phyloP scores from a whole-genome alignment of 1,140 invertebrate genomes.

The Phocides pigmalion region DNA sequence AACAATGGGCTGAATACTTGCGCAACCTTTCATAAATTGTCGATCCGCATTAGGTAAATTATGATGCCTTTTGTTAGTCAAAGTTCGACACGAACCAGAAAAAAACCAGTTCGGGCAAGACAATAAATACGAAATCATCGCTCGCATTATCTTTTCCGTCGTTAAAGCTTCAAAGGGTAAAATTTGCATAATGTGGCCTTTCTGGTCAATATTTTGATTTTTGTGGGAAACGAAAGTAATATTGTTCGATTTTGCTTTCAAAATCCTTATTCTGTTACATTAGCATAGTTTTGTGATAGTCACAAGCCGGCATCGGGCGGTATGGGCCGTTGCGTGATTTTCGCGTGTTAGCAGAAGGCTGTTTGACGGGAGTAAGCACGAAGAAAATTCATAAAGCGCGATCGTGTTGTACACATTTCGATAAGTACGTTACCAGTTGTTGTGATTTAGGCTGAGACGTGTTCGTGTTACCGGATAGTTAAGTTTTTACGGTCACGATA shows the following conservation, averaged over 20 bases:
- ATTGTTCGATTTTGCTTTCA: slow-evolving; percentile 47
- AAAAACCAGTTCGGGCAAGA: slow-evolving; percentile 54
- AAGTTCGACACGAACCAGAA: slow-evolving; percentile 47
- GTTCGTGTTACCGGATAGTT: slow-evolving; percentile 77
- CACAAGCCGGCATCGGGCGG: slow-evolving; percentile 34
- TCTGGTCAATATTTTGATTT: slow-evolving; percentile 71
- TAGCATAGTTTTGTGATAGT: slow-evolving; percentile 48
- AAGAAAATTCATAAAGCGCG: slow-evolving; percentile 62
- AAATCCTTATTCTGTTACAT: slow-evolving; percentile 32
- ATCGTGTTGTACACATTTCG: slow-evolving; percentile 75
- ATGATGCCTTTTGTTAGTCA: slow-evolving; percentile 55
- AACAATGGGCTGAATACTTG: slow-evolving; percentile 59
- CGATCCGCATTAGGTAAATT: slow-evolving; percentile 78
- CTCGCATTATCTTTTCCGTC: slow-evolving; percentile 50
- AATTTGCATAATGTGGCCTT: slow-evolving; percentile 71
- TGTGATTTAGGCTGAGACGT: slow-evolving; percentile 76
- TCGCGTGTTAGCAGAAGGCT: slow-evolving; percentile 28
- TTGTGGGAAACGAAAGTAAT: slow-evolving; percentile 74
- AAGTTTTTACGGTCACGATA: slow-evolving; percentile 78
- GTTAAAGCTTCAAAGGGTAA: slow-evolving; percentile 48
- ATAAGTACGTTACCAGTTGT: slow-evolving; percentile 70
- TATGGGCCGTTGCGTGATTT: slow-evolving; percentile 51
- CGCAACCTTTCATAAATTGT: slow-evolving; percentile 79
- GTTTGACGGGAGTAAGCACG: slow-evolving; percentile 51
- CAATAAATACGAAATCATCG: slow-evolving; percentile 58